These are phyloP conservation scores for Heliconius hewitsoni DNA, from an alignment of 1,140 invertebrate genomes.

Conservation along the genomic window DNA sequence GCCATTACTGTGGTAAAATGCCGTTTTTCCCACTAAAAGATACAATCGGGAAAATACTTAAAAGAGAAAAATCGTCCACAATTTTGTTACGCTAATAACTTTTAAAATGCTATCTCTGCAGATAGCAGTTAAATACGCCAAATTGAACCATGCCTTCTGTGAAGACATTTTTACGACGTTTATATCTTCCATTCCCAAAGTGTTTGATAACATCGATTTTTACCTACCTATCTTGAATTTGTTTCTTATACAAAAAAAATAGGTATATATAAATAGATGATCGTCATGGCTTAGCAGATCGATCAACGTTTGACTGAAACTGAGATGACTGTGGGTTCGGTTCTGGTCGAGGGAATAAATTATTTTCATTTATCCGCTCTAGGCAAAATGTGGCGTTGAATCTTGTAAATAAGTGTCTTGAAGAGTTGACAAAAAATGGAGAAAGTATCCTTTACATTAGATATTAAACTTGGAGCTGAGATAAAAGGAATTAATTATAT, in stretches of 20 bases:
- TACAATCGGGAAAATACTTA: constrained; percentile 56
- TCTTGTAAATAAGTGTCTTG: too few relatives aligned
- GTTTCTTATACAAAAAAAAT: background rate
- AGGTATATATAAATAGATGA: background rate
- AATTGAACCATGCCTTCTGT: constrained; percentile 62
- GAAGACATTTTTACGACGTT: constrained; percentile 58
- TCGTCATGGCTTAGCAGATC: too few relatives aligned
- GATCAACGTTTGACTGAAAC: too few relatives aligned
- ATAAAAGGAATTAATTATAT: too few relatives aligned
- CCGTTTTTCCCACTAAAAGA: constrained; percentile 49
- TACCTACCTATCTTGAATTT: constrained; percentile 41
- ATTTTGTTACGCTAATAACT: constrained; percentile 73
- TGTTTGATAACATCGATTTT: constrained; percentile 55
- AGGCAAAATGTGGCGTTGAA: too few relatives aligned
- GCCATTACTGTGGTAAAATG: constrained; percentile 44
- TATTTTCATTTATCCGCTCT: too few relatives aligned
- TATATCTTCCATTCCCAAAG: constrained; percentile 53
- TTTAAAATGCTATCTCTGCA: constrained; percentile 54
- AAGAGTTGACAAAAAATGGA: too few relatives aligned
- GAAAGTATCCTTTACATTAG: too few relatives aligned
- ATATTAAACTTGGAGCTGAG: too few relatives aligned
- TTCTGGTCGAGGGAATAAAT: too few relatives aligned
- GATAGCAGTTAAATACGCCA: constrained; percentile 71
- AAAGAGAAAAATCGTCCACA: constrained; percentile 56
- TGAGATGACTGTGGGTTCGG: too few relatives aligned